Evolutionary conservation across 2,888 invertebrate species (phyloP).

Genomic region (Sphaeridia pumilis): DNA sequence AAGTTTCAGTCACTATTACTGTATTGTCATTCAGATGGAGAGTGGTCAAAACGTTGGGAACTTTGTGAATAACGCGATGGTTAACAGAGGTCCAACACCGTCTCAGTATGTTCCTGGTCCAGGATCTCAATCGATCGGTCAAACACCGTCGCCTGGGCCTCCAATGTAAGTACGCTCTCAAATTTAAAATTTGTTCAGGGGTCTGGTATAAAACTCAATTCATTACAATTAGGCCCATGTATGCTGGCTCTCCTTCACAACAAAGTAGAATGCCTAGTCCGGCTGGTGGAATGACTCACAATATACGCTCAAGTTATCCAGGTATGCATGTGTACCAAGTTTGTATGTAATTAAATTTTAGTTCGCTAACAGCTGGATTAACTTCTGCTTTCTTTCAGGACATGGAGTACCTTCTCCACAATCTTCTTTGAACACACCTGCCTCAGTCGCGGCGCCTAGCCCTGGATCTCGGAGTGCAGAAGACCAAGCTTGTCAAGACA

Average conservation of each 20-base stretch:
- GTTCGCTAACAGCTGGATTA: no score
- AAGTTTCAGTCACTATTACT: conserved; percentile 1
- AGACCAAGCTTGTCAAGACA: conserved; percentile 83
- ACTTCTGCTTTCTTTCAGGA: background rate
- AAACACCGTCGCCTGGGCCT: conserved; percentile 12
- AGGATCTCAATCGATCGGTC: conserved; percentile 2
- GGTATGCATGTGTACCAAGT: conserved; percentile 13
- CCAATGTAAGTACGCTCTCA: conserved; percentile 10
- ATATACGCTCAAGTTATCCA: conserved; percentile 19
- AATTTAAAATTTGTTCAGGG: no score
- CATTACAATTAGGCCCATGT: no score
- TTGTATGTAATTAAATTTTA: no score
- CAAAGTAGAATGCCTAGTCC: conserved; percentile 32
- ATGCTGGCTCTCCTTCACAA: conserved; percentile 30
- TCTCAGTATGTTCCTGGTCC: background rate
- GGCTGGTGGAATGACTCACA: conserved; percentile 17
- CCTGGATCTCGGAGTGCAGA: conserved; percentile 58
- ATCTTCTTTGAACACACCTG: conserved; percentile 69
- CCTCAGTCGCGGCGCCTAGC: conserved; percentile 46
- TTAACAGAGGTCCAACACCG: background rate
- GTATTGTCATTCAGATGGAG: no score
- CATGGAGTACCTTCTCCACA: conserved; percentile 60
- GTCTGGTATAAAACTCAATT: no score
- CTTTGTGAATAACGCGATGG: conserved; percentile 40
- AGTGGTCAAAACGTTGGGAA: no score